A percentile compares a stretch with the other conserved stretches of the same genome.
phyloP scores from a whole-genome alignment of 2,888 invertebrate species.

The Phalera bucephala region DNA sequence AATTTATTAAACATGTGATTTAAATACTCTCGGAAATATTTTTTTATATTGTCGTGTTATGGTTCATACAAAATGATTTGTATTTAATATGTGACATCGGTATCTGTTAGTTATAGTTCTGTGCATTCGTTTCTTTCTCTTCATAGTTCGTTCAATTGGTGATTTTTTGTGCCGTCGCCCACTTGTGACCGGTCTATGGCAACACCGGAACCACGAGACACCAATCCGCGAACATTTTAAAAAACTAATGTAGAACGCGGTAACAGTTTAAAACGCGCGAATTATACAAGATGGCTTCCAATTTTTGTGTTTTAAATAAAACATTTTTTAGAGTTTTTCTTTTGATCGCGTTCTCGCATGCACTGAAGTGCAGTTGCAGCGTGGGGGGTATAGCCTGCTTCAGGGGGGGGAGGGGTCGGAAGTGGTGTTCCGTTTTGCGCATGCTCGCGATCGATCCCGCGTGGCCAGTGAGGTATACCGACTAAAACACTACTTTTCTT shows the following conservation, averaged over 20 bases:
- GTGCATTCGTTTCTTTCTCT: slow-evolving; percentile 70
- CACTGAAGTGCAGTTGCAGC: slow-evolving; percentile 80
- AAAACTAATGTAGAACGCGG: slow-evolving; percentile 6
- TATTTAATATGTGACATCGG: slow-evolving; percentile 40
- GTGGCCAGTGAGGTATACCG: slow-evolving; percentile 62
- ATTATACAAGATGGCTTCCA: slow-evolving; percentile 2
- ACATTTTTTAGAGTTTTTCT: slow-evolving; percentile 49
- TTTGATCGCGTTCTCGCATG: slow-evolving; percentile 62
- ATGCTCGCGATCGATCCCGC: slow-evolving; percentile 77
- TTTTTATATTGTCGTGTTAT: slow-evolving; percentile 60
- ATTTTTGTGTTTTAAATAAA: slow-evolving; percentile 38
- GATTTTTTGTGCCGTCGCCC: slow-evolving; percentile 24
- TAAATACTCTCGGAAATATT: slow-evolving; percentile 27
- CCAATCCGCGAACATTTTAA: slow-evolving; percentile 22
- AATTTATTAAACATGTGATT: slow-evolving; percentile 57
- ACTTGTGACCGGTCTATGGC: slow-evolving; percentile 32
- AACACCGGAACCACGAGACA: slow-evolving; percentile 15
- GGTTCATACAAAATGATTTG: slow-evolving; percentile 54
- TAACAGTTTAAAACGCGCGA: slow-evolving; percentile 13
- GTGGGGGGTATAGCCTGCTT: slow-evolving; percentile 39
- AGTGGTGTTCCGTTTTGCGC: slow-evolving; percentile 54
- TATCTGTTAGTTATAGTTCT: slow-evolving; percentile 44
- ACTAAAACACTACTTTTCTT: slow-evolving; percentile 43
- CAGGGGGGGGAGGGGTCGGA: slow-evolving; percentile 48
- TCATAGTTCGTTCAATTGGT: slow-evolving; percentile 67